These are phyloP conservation scores for Lepidonotus clava DNA, from an alignment of 2,888 invertebrate genomes.

Conservation along the genomic window DNA sequence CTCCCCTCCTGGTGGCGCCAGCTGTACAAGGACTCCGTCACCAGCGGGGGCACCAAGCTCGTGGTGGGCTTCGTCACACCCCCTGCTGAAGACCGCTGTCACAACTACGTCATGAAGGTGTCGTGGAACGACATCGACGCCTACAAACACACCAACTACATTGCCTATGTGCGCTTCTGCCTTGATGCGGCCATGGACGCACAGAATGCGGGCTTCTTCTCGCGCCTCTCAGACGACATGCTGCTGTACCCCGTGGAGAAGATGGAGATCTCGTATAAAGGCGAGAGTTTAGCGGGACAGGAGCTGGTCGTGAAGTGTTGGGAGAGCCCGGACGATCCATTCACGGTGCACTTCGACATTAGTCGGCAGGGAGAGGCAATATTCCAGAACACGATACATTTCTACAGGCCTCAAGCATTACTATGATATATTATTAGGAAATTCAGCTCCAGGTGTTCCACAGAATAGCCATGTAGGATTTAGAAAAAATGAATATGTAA, in stretches of 20 bases:
- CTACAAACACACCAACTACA: conserved; percentile 65
- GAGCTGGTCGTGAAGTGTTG: conserved; percentile 68
- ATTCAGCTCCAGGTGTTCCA: too few relatives aligned
- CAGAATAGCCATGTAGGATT: too few relatives aligned
- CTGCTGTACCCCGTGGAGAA: conserved; percentile 67
- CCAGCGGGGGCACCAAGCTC: conserved; percentile 63
- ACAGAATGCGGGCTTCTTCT: conserved; percentile 51
- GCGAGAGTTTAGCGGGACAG: conserved; percentile 73
- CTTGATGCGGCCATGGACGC: conserved; percentile 65
- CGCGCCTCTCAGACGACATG: conserved; percentile 65
- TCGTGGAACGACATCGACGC: conserved; percentile 64
- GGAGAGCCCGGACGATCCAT: conserved; percentile 64
- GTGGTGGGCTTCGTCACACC: conserved; percentile 65
- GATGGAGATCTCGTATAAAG: conserved; percentile 70
- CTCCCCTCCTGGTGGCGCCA: conserved; percentile 75
- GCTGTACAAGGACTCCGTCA: conserved; percentile 67
- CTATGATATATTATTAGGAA: neutral
- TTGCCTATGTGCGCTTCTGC: conserved; percentile 63
- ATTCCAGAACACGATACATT: conserved; percentile 62
- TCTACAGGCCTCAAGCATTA: conserved; percentile 34
- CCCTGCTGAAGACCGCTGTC: conserved; percentile 60
- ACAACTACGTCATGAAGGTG: conserved; percentile 58
- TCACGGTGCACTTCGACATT: conserved; percentile 59
- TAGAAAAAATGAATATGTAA: too few relatives aligned
- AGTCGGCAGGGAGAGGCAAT: conserved; percentile 52